These are phyloP conservation scores for Drosophila anceps DNA, from an alignment of 2,888 invertebrate species.

Conservation along the genomic window DNA sequence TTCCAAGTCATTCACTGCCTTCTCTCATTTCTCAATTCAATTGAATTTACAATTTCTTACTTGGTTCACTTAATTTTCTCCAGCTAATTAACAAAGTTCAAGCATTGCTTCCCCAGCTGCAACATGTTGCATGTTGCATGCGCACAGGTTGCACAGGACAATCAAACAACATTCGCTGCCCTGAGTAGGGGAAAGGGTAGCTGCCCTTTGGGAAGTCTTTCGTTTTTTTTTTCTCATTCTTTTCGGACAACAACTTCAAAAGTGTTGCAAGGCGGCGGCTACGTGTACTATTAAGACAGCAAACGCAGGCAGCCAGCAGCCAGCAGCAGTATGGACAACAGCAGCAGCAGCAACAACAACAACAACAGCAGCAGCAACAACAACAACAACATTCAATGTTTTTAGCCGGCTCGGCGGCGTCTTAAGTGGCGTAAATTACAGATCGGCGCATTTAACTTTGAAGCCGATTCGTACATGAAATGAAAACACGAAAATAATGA, in stretches of 20 bases:
- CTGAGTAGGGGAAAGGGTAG: neutral
- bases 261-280: constrained; percentile 65
- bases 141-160: constrained; percentile 25
- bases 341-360: constrained; percentile 41
- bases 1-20: neutral
- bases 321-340: constrained; percentile 45
- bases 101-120: neutral
- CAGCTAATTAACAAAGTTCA: neutral
- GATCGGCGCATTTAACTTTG: constrained; percentile 86
- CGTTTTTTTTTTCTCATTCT: neutral
- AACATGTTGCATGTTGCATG: constrained; percentile 18
- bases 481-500: constrained; percentile 85
- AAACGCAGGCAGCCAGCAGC: constrained; percentile 55
- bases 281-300: constrained; percentile 69
- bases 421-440: constrained; percentile 85
- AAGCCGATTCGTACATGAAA: constrained; percentile 85
- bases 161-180: neutral
- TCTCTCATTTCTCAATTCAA: neutral
- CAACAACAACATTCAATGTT: constrained; percentile 61
- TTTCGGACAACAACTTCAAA: constrained; percentile 32
- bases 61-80: neutral
- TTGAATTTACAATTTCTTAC: no score
- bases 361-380: constrained; percentile 26
- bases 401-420: constrained; percentile 82
- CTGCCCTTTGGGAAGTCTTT: constrained; percentile 12